Conservation (phyloP, 2,797 vertebrate species). For the Trichosurus vulpecula region DNA sequence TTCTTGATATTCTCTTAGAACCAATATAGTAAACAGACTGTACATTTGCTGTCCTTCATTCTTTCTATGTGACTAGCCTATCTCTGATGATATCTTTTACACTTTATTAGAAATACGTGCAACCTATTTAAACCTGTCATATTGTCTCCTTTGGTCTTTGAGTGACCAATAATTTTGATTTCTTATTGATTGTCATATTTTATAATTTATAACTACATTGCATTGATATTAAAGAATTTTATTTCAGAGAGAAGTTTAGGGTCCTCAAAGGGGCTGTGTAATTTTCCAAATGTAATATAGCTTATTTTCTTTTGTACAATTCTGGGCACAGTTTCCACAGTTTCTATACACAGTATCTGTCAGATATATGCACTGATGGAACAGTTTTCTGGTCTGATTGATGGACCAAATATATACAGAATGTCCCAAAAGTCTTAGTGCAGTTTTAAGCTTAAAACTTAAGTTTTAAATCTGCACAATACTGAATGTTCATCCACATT, state of each 20-base stretch:
- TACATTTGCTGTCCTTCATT: background rate
- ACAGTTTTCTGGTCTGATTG: background rate
- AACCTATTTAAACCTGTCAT: background rate
- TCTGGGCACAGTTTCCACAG: too few relatives aligned
- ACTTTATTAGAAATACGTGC: background rate
- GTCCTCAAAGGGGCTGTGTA: background rate
- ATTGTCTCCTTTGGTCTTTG: background rate
- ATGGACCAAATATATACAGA: background rate
- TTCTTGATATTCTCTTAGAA: background rate
- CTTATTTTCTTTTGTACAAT: background rate
- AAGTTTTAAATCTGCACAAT: background rate
- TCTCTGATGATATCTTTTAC: background rate
- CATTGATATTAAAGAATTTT: background rate
- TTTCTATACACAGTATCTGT: background rate
- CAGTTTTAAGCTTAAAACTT: background rate
- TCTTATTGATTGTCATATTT: background rate
- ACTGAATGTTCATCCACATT: background rate
- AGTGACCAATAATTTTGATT: background rate
- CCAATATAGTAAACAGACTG: background rate
- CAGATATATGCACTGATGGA: background rate
- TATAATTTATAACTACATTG: background rate
- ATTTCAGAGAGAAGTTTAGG: background rate
- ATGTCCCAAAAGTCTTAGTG: background rate
- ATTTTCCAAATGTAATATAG: background rate
- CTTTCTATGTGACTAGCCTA: background rate